phyloP scores from a whole-genome alignment of 2,113 vertebrate species.

The Trematomus loennbergii region DNA sequence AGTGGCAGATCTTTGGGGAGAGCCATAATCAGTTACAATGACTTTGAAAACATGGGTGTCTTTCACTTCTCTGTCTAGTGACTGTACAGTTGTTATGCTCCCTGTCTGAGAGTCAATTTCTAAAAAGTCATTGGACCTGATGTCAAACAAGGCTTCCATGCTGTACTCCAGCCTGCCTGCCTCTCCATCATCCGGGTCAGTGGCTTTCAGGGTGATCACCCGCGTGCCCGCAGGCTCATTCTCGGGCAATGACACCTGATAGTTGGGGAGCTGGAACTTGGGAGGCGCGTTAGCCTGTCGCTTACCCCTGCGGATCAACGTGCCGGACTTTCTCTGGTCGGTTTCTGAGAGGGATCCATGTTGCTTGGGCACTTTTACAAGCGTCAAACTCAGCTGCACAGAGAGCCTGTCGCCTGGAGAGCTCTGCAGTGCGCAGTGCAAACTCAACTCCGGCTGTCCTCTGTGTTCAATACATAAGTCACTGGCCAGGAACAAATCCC shows the following conservation, averaged over 20 bases:
- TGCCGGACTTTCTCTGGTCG: slow-evolving; percentile 11
- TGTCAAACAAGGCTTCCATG: slow-evolving; percentile 94
- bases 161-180: slow-evolving; percentile 90
- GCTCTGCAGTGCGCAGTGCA: slow-evolving; percentile 69
- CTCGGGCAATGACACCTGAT: slow-evolving; percentile 94
- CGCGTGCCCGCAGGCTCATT: slow-evolving; percentile 90
- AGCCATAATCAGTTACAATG: slow-evolving; percentile 87
- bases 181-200: slow-evolving; percentile 91
- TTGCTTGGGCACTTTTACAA: slow-evolving; percentile 29
- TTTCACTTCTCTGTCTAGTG: slow-evolving; percentile 94
- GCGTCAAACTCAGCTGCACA: slow-evolving; percentile 67
- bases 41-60: slow-evolving; percentile 96
- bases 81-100: slow-evolving; percentile 86
- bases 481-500: slow-evolving; percentile 64
- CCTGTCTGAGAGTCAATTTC: slow-evolving; percentile 89
- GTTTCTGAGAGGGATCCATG: slow-evolving; percentile 16
- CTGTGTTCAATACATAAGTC: slow-evolving; percentile 65
- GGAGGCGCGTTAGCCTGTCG: slow-evolving; percentile 86
- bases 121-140: slow-evolving; percentile 92
- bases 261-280: slow-evolving; percentile 93
- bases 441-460: slow-evolving; percentile 34
- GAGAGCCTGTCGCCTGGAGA: slow-evolving; percentile 47
- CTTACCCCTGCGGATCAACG: slow-evolving; percentile 69
- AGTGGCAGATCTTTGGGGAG: slow-evolving; percentile 85
- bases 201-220: slow-evolving; percentile 92